Base-by-base conservation (phyloP, 2,797 vertebrate genomes). In the Forpus xanthops region DNA sequence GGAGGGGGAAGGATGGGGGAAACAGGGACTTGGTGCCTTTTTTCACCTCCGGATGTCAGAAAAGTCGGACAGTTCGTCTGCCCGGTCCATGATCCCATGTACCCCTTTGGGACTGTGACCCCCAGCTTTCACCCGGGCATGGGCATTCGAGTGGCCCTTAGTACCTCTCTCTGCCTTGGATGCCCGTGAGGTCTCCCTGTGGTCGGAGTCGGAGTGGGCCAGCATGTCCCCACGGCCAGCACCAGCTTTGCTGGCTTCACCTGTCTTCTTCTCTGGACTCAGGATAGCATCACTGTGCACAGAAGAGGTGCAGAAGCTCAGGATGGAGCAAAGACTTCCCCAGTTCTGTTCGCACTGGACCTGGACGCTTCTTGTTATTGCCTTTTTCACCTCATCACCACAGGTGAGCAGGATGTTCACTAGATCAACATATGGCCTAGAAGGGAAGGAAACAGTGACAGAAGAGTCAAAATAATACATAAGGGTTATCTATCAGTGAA, bases 41-140 rank as follows among this genome's bases (percentile, higher is more conserved):
- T 98, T 99, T 99, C 99, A 99, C 99, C 99, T 99, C 97, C 98
- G 98, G 98, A 99, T 98, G 92, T 99, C 99, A 1, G 98, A 98
- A 96, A 98, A 98, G 95, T 99, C 98, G 10, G 98, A 96, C 94
- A 98, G 98, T 97, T 99, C 99, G 1, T 99, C 99, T 8, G 98
- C 98, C 97, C 96, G 96, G 76, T 98, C 98, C 11, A 95, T 96
- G 84, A 98, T 98, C 24, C 98, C 98, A 23, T 98, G 98, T 84
- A 98, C 97, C 44, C 98, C 98, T 25, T 98, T 98, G 77, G 97
- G 94, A 31, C 98, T 87, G 30, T 98, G 98, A 93, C 97, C 96
- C 76, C 98, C 95, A 6, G 94, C 96, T 78, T 95, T 96, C 97
- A 65, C 97, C 94, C 98, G 98, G 58, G 96, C 70, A 47, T 98